These are phyloP conservation scores for Pseudoips prasinana DNA, from an alignment of 2,888 invertebrate species.

Conservation along the genomic window DNA sequence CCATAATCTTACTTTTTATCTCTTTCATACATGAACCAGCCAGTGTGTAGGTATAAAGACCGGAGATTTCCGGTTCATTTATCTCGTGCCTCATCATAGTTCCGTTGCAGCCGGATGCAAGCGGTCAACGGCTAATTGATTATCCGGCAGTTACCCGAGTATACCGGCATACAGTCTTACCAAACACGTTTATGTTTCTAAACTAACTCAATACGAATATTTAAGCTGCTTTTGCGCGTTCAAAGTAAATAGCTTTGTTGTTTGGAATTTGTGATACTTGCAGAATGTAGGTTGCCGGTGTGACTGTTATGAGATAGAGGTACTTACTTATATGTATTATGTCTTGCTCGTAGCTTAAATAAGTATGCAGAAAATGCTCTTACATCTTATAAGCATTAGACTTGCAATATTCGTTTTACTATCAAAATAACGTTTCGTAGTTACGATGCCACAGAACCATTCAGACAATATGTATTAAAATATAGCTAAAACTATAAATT, in stretches of 20 bases:
- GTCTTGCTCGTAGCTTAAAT: no score
- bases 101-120: constrained; percentile 71
- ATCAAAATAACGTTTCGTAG: no score
- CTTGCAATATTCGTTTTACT: no score
- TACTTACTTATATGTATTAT: neutral
- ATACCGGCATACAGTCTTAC: constrained; percentile 22
- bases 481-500: no score
- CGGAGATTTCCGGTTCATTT: constrained; percentile 64
- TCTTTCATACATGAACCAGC: constrained; percentile 5
- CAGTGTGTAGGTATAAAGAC: constrained; percentile 34
- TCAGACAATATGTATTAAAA: no score
- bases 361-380: no score
- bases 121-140: constrained; percentile 77
- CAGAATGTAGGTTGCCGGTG: neutral
- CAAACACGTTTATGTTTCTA: constrained; percentile 24
- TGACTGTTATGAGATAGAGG: neutral
- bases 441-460: no score
- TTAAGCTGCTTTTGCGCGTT: constrained; percentile 13
- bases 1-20: no score
- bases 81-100: constrained; percentile 66
- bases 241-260: constrained; percentile 9
- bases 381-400: no score
- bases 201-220: constrained; percentile 19
- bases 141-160: constrained; percentile 61
- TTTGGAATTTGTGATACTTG: constrained; percentile 1